phyloP scores from a whole-genome alignment of 2,113 vertebrate species.

The Hydrolagus affinis region DNA sequence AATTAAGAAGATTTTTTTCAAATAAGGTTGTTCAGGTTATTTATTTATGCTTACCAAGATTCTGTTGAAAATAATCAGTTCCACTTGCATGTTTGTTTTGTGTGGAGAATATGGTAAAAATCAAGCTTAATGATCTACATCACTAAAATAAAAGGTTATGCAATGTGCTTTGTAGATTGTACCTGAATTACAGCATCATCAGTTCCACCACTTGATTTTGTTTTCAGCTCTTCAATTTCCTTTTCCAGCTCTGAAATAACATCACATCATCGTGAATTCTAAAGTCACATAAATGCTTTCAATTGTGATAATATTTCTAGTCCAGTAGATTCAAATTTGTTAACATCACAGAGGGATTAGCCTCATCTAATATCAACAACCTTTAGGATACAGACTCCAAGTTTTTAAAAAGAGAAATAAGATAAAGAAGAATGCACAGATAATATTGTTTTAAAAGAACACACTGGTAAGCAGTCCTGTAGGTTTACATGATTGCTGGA shows the following conservation, averaged over 20 bases:
- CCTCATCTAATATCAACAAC: too few relatives aligned
- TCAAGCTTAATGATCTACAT: too few relatives aligned
- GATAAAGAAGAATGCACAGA: too few relatives aligned
- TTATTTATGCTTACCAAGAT: background rate
- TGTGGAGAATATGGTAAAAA: too few relatives aligned
- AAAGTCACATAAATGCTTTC: background rate
- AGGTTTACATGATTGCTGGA: too few relatives aligned
- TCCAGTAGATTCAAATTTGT: background rate
- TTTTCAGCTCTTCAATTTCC: constrained; percentile 67
- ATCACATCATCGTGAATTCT: background rate
- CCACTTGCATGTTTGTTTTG: background rate
- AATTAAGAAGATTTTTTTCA: too few relatives aligned
- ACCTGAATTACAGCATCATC: constrained; percentile 79
- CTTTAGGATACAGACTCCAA: too few relatives aligned
- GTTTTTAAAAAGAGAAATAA: too few relatives aligned
- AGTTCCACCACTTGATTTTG: constrained; percentile 51
- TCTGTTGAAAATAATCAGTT: background rate
- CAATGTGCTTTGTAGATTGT: constrained; percentile 31
- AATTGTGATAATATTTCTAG: background rate
- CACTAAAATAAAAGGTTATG: background rate
- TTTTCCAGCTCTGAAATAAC: constrained; percentile 73
- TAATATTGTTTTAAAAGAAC: too few relatives aligned
- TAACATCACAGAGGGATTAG: background rate
- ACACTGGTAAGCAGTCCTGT: too few relatives aligned
- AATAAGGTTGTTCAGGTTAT: too few relatives aligned